Conservation (phyloP, 1,140 invertebrate species). For the Cydia amplana region DNA sequence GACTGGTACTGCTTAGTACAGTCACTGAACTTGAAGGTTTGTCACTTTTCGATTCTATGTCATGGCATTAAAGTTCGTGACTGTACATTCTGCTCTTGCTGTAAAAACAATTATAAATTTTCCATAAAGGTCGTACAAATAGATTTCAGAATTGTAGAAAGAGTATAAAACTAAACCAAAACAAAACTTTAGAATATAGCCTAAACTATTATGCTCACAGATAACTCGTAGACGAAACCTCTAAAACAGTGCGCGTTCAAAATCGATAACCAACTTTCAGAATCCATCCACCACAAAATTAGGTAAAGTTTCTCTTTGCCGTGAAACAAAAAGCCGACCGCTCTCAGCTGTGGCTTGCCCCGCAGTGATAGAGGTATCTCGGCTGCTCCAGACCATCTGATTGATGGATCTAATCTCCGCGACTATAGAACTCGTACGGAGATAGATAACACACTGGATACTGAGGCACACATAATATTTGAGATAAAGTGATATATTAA, state of each 20-base stretch:
- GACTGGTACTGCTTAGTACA: no score
- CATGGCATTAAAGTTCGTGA: no score
- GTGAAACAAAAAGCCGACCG: constrained; percentile 29
- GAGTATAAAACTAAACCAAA: not conserved
- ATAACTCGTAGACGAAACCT: not conserved
- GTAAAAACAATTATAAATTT: no score
- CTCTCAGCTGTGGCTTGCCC: constrained; percentile 36
- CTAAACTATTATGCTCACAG: not conserved
- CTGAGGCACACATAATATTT: constrained; percentile 37
- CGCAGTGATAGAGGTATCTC: constrained; percentile 39
- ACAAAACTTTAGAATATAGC: not conserved
- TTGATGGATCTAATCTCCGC: constrained; percentile 61
- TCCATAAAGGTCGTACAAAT: no score
- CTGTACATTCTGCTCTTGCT: no score
- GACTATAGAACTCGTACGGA: constrained; percentile 49
- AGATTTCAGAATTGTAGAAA: not conserved
- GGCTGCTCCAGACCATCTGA: constrained; percentile 48
- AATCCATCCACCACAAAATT: constrained; percentile 17
- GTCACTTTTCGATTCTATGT: no score
- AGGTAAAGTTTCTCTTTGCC: constrained; percentile 12
- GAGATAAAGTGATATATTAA: constrained; percentile 30
- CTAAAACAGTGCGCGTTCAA: constrained; percentile 3
- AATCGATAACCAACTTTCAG: constrained; percentile 11
- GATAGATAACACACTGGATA: constrained; percentile 46
- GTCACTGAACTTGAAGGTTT: no score